Conservation (phyloP, 2,888 invertebrate species). For the Camponotus fellah region DNA sequence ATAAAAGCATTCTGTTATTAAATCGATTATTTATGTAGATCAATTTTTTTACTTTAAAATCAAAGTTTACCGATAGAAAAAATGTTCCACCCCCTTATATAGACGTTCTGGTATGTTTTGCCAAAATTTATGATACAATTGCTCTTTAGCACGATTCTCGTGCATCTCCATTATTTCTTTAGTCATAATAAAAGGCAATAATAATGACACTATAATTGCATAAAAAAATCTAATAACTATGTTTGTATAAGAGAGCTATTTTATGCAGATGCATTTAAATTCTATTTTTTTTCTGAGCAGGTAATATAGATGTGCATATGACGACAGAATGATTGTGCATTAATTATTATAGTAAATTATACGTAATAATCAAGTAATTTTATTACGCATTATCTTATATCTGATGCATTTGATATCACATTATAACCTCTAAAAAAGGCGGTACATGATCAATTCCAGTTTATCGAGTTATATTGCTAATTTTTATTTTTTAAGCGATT, state of each 20-base stretch:
- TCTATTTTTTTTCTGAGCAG: neutral
- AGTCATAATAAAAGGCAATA: neutral
- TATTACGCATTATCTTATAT: neutral
- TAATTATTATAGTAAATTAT: neutral
- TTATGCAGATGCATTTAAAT: neutral
- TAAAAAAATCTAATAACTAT: neutral
- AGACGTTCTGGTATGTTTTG: conserved; percentile 78
- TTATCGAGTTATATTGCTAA: neutral
- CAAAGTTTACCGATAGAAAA: conserved; percentile 79
- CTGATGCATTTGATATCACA: neutral
- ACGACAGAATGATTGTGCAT: neutral
- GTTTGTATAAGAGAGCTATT: neutral
- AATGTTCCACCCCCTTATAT: conserved; percentile 77
- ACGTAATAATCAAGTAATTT: neutral
- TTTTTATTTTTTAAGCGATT: too few relatives aligned
- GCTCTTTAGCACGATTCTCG: conserved; percentile 38
- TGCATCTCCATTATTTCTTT: conserved; percentile 62
- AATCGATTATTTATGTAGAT: neutral
- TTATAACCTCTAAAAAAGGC: conserved; percentile 8
- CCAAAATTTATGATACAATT: conserved; percentile 51
- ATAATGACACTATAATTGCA: neutral
- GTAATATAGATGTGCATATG: neutral
- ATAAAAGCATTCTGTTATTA: neutral
- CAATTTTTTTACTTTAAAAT: neutral
- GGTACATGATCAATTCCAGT: neutral